Conservation (phyloP, 64 coral and sea anemone genomes). For the Stichodactyla mertensii region DNA sequence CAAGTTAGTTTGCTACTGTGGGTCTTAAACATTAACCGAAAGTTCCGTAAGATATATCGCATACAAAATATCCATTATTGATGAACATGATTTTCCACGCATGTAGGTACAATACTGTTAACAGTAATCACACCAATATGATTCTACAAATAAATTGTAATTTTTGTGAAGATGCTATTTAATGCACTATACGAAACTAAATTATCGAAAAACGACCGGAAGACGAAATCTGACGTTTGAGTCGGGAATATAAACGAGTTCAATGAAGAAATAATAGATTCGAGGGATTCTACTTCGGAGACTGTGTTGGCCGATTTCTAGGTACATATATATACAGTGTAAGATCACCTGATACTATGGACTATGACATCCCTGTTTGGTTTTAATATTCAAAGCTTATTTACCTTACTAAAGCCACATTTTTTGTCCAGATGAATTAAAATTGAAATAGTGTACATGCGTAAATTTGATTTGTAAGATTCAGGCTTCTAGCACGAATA, state of each 20-base stretch:
- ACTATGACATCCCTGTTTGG: background rate
- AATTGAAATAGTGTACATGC: background rate
- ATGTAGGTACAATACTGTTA: background rate
- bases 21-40: background rate
- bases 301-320: background rate
- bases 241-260: background rate
- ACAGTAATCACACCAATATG: background rate
- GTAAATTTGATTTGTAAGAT: background rate
- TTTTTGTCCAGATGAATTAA: background rate
- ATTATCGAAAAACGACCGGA: background rate
- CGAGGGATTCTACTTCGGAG: background rate
- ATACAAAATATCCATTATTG: background rate
- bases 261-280: background rate
- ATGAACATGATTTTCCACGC: background rate
- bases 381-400: background rate
- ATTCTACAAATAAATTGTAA: background rate
- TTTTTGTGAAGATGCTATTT: background rate
- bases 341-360: background rate
- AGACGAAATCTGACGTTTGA: background rate
- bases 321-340: too few species aligned
- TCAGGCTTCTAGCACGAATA: background rate
- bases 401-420: background rate
- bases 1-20: background rate
- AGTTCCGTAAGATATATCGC: background rate
- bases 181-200: background rate